Base-by-base conservation (phyloP, 2,888 invertebrate species). In the Drosophila monieri region DNA sequence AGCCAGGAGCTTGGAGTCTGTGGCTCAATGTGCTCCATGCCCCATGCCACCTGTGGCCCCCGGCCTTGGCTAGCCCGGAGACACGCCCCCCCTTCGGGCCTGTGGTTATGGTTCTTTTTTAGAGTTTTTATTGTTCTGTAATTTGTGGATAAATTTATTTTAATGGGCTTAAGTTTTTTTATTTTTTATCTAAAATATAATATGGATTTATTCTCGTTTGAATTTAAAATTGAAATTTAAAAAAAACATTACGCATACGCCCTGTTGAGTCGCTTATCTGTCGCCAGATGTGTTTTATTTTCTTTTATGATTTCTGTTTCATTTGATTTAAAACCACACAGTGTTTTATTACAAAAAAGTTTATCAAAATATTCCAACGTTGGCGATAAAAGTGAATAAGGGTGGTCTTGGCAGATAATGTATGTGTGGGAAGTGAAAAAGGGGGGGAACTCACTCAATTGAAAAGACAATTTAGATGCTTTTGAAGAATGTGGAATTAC, bases 311-410 rank as follows among this genome's bases (percentile, higher is more conserved):
- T 81, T 77, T 81, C 21, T 23, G 21, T 23, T 23, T 23, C 21
- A 23, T 18, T 83, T 83, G 84, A 81, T 81, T 77, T 81, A 81
- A 83, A 75, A 75, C 80, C 46, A 60, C 43, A 46, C 21, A 23
- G 21, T 4, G 49, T 64, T 76, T 69, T 61, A 64, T 52, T 41
- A 70, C 57, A 58, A 68, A 18, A 18, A 62, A 69, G 67, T 80
- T 77, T 86, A 86, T 85, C 69, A 48, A 80, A 85, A 83, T 76
- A 76, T 71, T 80, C 9, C 14, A 62, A 59, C 56, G 49, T 32
- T 53, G 30, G 15, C 21, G 37, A 66, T 27, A 48, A 21, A 37
- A 30, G n/a, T 12, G 21, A 18, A 15, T 9, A 23, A 23, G 8
- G 9, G 10, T 3, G 6, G 23, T 1, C 6, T 2, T 10, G 18